These are phyloP conservation scores for Camponotus pennsylvanicus DNA, from an alignment of 1,140 invertebrate genomes.

Conservation along the genomic window DNA sequence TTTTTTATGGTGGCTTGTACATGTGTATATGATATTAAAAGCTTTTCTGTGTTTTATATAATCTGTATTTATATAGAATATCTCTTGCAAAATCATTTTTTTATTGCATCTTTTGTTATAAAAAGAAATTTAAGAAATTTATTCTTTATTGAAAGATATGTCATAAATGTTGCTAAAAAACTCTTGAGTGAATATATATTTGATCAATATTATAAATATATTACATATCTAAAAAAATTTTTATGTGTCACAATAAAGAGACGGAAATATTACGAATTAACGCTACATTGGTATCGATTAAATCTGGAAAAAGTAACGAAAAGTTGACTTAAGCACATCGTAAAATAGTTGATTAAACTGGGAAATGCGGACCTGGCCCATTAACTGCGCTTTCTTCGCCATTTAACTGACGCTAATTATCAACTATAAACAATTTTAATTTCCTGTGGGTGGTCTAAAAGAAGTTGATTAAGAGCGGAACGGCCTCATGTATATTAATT, in stretches of 20 bases:
- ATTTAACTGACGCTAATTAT: constrained; percentile 77
- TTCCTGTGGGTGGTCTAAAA: constrained; percentile 70
- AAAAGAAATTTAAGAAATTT: not conserved
- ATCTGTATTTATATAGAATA: constrained; percentile 18
- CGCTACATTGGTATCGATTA: constrained; percentile 61
- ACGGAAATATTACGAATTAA: not conserved
- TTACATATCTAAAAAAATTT: not conserved
- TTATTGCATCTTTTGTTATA: not conserved
- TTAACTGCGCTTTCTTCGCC: constrained; percentile 57
- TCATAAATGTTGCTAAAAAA: too few species aligned
- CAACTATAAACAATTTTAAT: constrained; percentile 80
- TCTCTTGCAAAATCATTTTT: not conserved
- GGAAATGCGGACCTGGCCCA: constrained; percentile 13
- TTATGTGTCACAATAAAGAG: not conserved
- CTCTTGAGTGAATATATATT: too few species aligned
- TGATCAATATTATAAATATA: not conserved
- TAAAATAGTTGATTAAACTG: constrained; percentile 73
- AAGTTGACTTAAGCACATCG: constrained; percentile 66
- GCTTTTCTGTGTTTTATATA: not conserved
- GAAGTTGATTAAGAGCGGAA: constrained; percentile 75
- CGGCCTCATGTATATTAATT: constrained; percentile 75
- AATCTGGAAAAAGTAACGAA: constrained; percentile 49
- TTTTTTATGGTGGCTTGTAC: not conserved
- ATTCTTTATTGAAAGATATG: not conserved
- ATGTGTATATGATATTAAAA: constrained; percentile 24